Conservation (phyloP, 1,140 invertebrate species). For the Rhyzopertha dominica region DNA sequence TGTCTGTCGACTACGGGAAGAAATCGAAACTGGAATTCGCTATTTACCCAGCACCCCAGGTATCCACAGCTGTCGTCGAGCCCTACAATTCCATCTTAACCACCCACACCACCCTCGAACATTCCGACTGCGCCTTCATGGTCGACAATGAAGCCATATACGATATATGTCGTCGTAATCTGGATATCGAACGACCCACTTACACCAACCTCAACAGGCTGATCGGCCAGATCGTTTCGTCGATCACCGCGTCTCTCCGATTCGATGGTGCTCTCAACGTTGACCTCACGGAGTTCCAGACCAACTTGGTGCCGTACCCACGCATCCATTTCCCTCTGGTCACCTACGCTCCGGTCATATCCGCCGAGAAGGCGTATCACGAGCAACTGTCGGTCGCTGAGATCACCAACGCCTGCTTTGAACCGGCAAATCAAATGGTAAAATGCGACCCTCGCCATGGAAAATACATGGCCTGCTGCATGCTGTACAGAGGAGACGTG, state of each 20-base stretch:
- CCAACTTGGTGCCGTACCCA: conserved; percentile 80
- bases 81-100: conserved; percentile 85
- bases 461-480: conserved; percentile 87
- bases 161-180: conserved; percentile 82
- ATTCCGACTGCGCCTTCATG: conserved; percentile 85
- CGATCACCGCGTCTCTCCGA: conserved; percentile 80
- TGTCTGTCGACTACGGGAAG: conserved; percentile 86
- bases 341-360: conserved; percentile 81
- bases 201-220: conserved; percentile 75
- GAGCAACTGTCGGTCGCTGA: conserved; percentile 62
- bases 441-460: conserved; percentile 85
- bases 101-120: conserved; percentile 74
- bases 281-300: conserved; percentile 87
- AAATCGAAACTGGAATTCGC: conserved; percentile 86
- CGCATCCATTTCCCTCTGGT: conserved; percentile 79
- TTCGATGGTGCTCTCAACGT: conserved; percentile 88
- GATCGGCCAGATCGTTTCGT: conserved; percentile 82
- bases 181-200: conserved; percentile 81
- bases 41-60: conserved; percentile 85
- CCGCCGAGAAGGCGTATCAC: conserved; percentile 68
- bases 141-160: conserved; percentile 87
- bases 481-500: conserved; percentile 69
- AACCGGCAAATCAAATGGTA: conserved; percentile 89
- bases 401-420: conserved; percentile 87
- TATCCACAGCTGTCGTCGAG: conserved; percentile 85